phyloP scores from a whole-genome alignment of 2,113 vertebrate genomes.

The Zosterops borbonicus region DNA sequence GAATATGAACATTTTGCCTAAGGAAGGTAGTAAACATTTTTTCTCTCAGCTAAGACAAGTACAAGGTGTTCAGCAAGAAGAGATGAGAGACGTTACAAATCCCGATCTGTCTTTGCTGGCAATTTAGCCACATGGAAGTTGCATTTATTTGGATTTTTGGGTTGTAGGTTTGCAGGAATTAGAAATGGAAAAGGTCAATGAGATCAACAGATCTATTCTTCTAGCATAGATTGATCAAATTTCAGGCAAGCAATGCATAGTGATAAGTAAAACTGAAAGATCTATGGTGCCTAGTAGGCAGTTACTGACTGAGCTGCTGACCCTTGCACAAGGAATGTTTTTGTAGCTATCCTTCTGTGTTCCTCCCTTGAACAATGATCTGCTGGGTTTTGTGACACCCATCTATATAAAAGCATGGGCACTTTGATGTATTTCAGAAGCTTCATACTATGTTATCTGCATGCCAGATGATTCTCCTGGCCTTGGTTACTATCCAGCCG shows the following conservation, averaged over 20 bases:
- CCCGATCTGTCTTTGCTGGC: not conserved
- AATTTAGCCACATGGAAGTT: not conserved
- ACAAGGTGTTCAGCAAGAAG: not conserved
- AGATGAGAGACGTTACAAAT: not conserved
- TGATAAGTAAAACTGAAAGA: not conserved
- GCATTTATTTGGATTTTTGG: not conserved
- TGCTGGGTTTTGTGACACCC: slow-evolving; percentile 2
- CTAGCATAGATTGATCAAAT: not conserved
- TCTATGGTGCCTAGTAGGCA: not conserved
- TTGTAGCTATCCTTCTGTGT: slow-evolving; percentile 4
- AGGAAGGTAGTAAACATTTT: not conserved
- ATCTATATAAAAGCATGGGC: slow-evolving; percentile 9
- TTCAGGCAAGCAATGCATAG: not conserved
- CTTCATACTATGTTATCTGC: slow-evolving; percentile 19
- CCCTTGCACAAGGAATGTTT: not conserved
- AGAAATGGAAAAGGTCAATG: not conserved
- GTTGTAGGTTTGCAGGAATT: not conserved
- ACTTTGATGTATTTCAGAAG: slow-evolving; percentile 38
- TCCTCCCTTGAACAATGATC: slow-evolving; percentile 15
- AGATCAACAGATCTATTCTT: not conserved
- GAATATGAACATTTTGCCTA: not conserved
- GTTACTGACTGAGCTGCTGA: not conserved
- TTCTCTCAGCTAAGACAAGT: not conserved
- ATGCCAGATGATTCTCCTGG: slow-evolving; percentile 45
- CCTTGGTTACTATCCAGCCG: not conserved